Evolutionary conservation across 2,113 vertebrate species (phyloP), one percentile per base, ranked within the genome.

Genomic region (Leucosticte australis): DNA sequence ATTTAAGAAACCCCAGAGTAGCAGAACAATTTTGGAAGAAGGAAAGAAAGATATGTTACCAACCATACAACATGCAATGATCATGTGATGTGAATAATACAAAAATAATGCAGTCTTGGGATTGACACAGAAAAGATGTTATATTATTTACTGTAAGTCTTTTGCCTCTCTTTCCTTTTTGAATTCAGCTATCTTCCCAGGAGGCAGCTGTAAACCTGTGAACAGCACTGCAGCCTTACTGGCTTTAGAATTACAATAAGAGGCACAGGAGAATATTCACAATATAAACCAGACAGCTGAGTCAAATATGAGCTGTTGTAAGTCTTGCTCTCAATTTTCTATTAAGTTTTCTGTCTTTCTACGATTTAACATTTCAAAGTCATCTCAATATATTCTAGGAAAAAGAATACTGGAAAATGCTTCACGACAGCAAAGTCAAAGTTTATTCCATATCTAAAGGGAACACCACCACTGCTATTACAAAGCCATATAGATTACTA

Each of bases 21-120:
- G 4, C 35, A 76, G 12, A 23, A 81, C 4, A 52, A 4, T 41
- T 71, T n/a, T 67, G 23, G 31, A 73, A 31, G 15, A 57, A 59
- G 10, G 20, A 91, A 42, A 17, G 19, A 62, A 69, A 52, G 12
- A 8, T n/a, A 2, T 3, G 1, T 7, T 52, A 42, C 30, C 13
- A 37, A 28, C 17, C 5, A 4, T 9, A 31, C 1, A 5, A 22
- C 22, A 15, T 46, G 20, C 18, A 52, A 28, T 0, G 13, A 33
- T 41, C 23, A 24, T 20, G 12, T 7, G 18, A 37, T 26, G 18
- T 31, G 8, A 56, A 62, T 47, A 75, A 50, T 27, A 65, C 4
- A 56, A 52, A 86, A 74, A 49, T 19, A 83, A n/a, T 19, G 2
- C 28, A 82, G 35, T 18, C 8, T 47, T 39, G 20, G 16, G 42